A percentile compares a stretch with the other conserved stretches of the same genome.
Conservation (phyloP, 1,140 invertebrate genomes). For the Pissodes strobi region DNA sequence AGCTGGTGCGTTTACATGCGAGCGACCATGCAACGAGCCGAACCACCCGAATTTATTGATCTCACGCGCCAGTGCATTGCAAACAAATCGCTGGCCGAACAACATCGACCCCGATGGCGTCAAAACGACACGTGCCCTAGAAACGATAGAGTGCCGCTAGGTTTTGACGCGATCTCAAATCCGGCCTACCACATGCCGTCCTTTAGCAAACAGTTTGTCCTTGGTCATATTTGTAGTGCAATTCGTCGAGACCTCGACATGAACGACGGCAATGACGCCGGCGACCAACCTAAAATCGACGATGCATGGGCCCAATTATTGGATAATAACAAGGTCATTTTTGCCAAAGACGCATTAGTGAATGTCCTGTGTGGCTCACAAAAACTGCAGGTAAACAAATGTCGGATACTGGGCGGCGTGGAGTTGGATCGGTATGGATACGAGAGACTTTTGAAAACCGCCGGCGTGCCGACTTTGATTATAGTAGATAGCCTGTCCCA, state of each 20-base stretch:
- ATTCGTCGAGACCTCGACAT: neutral
- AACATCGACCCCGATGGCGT: neutral
- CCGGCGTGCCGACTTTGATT: too few species aligned
- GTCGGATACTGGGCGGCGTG: neutral
- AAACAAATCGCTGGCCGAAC: neutral
- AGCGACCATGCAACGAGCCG: neutral
- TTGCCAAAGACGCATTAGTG: neutral
- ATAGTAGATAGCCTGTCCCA: too few species aligned
- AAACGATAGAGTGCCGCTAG: too few species aligned
- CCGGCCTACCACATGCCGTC: neutral
- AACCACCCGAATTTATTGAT: neutral
- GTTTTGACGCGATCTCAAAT: too few species aligned
- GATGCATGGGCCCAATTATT: neutral
- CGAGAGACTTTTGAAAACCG: neutral
- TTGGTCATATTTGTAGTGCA: too few species aligned
- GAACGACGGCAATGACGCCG: neutral
- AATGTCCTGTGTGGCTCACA: neutral
- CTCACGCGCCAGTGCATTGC: neutral
- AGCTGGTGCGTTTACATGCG: neutral
- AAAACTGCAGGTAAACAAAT: neutral
- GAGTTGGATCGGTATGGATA: neutral
- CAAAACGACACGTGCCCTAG: neutral
- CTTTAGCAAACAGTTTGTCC: neutral
- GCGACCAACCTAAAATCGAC: neutral
- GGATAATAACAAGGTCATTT: neutral